Percentiles rank a stretch among this genome's conserved stretches.
phyloP scores from a whole-genome alignment of 2,797 vertebrate species.

The Tamandua tetradactyla region DNA sequence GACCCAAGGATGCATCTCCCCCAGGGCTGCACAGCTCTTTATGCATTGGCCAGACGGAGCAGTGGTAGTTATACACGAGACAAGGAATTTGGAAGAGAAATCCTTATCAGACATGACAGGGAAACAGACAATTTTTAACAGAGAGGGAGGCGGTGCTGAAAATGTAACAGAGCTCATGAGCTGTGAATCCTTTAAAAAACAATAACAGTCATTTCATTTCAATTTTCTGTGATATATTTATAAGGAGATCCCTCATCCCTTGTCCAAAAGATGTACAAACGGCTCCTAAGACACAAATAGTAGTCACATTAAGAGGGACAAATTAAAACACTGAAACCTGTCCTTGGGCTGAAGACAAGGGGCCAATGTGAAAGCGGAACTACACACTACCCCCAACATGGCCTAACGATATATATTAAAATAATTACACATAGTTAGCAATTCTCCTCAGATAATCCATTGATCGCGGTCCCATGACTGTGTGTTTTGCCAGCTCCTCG shows the following conservation, averaged over 20 bases:
- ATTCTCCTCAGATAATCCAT: constrained; percentile 62
- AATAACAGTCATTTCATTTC: constrained; percentile 18
- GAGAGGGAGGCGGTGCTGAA: background rate
- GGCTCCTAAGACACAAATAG: constrained; percentile 67
- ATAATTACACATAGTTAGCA: constrained; percentile 64
- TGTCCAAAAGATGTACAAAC: constrained; percentile 64
- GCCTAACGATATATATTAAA: constrained; percentile 70
- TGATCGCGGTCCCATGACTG: constrained; percentile 54
- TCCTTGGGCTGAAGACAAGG: constrained; percentile 58
- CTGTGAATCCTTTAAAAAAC: background rate
- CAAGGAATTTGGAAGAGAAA: background rate
- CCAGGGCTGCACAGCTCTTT: background rate
- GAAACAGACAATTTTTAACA: background rate
- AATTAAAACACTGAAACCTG: constrained; percentile 65
- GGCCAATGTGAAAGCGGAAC: constrained; percentile 53
- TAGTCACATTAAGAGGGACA: constrained; percentile 53
- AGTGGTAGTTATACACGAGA: background rate
- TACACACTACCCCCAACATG: constrained; percentile 20
- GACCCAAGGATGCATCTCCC: background rate
- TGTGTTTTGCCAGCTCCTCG: constrained; percentile 46
- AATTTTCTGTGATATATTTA: constrained; percentile 68
- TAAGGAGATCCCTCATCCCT: constrained; percentile 12
- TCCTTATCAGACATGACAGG: background rate
- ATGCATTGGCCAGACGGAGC: background rate
- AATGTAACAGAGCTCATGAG: constrained; percentile 57